Conservation (phyloP, 2,888 invertebrate species). For the Allophyes oxyacanthae region DNA sequence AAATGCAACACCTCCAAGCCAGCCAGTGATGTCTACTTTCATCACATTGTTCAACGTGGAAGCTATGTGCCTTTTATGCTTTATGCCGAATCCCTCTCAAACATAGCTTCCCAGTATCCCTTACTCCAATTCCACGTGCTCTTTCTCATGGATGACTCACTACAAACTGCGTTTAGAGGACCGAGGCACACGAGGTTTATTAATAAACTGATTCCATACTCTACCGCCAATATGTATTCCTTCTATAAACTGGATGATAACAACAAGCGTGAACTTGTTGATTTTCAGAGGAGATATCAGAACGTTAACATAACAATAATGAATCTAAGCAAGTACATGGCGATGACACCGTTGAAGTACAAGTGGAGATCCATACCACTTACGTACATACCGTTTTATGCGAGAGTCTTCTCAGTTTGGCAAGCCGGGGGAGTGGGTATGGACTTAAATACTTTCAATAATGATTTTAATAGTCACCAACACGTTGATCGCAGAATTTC, state of each 20-base stretch:
- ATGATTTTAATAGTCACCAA: slow-evolving; percentile 60
- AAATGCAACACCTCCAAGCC: slow-evolving; percentile 70
- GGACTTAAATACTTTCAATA: slow-evolving; percentile 70
- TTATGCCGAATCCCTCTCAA: slow-evolving; percentile 73
- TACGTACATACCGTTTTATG: slow-evolving; percentile 82
- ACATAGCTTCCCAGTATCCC: slow-evolving; percentile 73
- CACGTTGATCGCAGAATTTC: slow-evolving; percentile 63
- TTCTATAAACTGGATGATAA: slow-evolving; percentile 60
- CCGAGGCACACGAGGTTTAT: slow-evolving; percentile 64
- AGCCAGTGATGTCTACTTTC: slow-evolving; percentile 74
- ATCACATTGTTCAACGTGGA: slow-evolving; percentile 71
- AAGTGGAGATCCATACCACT: slow-evolving; percentile 85
- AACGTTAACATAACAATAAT: slow-evolving; percentile 81
- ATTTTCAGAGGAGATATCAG: slow-evolving; percentile 72
- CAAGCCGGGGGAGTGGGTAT: slow-evolving; percentile 87
- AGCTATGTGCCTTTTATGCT: slow-evolving; percentile 62
- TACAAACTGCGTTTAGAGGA: slow-evolving; percentile 55
- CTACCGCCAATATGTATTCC: slow-evolving; percentile 45
- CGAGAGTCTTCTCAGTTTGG: slow-evolving; percentile 87
- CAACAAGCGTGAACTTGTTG: slow-evolving; percentile 63
- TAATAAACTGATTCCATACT: slow-evolving; percentile 63
- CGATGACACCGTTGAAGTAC: slow-evolving; percentile 81
- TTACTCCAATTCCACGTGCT: slow-evolving; percentile 70
- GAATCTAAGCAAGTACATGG: slow-evolving; percentile 80
- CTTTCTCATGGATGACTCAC: slow-evolving; percentile 78